These are phyloP conservation scores for Trochalopteron elliotii DNA, from an alignment of 2,113 vertebrate genomes.

Conservation along the genomic window DNA sequence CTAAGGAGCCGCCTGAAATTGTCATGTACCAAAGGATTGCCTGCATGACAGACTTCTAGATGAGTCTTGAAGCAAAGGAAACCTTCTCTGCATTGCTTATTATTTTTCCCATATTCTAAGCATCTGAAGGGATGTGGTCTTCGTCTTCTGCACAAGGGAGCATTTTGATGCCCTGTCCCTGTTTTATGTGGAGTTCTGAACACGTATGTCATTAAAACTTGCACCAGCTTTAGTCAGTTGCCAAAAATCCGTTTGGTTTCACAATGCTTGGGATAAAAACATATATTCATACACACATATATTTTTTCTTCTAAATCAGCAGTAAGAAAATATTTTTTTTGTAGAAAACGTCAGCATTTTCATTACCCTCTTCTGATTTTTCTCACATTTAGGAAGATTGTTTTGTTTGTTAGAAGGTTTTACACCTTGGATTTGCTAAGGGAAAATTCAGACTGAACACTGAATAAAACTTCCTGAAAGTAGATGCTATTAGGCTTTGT, in stretches of 20 bases:
- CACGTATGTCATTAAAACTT: not conserved
- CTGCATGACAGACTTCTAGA: not conserved
- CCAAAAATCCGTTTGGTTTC: not conserved
- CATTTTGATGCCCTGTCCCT: not conserved
- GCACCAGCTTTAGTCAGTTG: not conserved
- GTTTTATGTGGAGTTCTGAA: not conserved
- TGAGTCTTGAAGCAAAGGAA: not conserved
- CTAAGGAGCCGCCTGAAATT: not conserved
- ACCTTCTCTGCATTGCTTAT: not conserved
- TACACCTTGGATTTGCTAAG: not conserved
- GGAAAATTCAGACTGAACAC: not conserved
- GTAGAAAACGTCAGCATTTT: not conserved
- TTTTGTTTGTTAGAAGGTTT: not conserved
- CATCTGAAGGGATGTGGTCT: not conserved
- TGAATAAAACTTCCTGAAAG: slow-evolving; percentile 17
- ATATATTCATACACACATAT: rapidly evolving
- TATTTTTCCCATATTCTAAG: not conserved
- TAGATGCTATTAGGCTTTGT: not conserved
- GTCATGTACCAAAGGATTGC: not conserved
- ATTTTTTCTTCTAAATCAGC: not conserved
- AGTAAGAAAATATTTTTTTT: not conserved
- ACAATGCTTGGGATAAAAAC: not conserved
- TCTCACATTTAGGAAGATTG: not conserved
- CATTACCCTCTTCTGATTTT: not conserved
- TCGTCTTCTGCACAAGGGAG: not conserved